These are phyloP conservation scores for Chauna torquata DNA, from an alignment of 2,113 vertebrate genomes.

Conservation along the genomic window DNA sequence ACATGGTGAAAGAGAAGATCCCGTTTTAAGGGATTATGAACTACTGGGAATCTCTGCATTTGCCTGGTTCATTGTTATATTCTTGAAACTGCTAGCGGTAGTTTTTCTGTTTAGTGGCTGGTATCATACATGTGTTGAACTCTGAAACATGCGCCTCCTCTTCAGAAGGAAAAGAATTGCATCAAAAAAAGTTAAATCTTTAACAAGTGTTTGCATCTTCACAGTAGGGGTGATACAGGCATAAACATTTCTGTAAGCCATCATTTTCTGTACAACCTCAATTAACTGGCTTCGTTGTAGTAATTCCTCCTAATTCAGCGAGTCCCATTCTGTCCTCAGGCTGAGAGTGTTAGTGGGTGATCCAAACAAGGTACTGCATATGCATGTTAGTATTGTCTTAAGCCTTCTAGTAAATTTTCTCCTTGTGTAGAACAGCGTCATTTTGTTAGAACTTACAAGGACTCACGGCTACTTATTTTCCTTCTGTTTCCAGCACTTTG, in stretches of 20 bases:
- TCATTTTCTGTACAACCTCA: not conserved
- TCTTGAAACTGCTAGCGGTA: not conserved
- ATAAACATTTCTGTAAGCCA: not conserved
- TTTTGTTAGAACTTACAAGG: not conserved
- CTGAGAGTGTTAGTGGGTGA: not conserved
- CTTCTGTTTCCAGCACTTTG: conserved; percentile 84
- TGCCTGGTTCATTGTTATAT: not conserved
- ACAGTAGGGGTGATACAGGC: not conserved
- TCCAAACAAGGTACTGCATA: not conserved
- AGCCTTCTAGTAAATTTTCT: not conserved
- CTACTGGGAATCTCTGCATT: not conserved
- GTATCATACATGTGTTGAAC: not conserved
- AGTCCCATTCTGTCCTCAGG: not conserved
- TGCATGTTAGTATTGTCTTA: not conserved
- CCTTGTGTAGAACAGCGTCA: not conserved
- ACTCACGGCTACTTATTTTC: not conserved
- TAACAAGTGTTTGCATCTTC: not conserved
- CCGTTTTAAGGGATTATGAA: not conserved
- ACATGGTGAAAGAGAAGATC: not conserved
- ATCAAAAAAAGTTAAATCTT: not conserved
- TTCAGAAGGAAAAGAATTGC: not conserved
- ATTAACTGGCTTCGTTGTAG: not conserved
- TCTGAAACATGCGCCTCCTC: not conserved
- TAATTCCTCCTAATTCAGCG: not conserved
- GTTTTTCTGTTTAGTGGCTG: not conserved